Evolutionary conservation across 2,113 vertebrate species (phyloP).

Genomic region (Caranx ignobilis): DNA sequence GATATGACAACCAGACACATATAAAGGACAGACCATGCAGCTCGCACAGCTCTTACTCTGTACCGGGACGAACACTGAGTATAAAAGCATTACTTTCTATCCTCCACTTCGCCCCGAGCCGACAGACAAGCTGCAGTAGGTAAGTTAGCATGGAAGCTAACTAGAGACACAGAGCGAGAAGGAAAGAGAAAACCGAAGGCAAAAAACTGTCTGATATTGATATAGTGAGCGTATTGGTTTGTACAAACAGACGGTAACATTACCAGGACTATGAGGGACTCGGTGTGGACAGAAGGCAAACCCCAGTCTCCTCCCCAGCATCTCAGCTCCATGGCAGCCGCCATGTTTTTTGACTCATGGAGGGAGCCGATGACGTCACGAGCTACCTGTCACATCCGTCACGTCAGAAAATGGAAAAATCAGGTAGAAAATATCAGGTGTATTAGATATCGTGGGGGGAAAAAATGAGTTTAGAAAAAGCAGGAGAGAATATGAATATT

Average conservation of each 20-base stretch:
- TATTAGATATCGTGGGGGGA: no score
- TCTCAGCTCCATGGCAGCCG: constrained; percentile 91
- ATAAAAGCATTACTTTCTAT: neutral
- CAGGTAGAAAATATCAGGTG: neutral
- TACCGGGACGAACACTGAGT: neutral
- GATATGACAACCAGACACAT: constrained; percentile 11
- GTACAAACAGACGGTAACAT: constrained; percentile 40
- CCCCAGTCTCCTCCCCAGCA: constrained; percentile 97
- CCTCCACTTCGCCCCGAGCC: neutral
- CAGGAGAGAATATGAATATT: neutral
- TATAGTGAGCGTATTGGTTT: neutral
- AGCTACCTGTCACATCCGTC: neutral
- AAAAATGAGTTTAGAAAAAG: neutral
- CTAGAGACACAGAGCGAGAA: neutral
- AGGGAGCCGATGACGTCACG: constrained; percentile 66
- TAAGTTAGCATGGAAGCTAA: constrained; percentile 73
- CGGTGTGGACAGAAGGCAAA: constrained; percentile 92
- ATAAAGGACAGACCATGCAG: neutral
- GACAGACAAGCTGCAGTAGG: constrained; percentile 4
- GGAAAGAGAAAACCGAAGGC: neutral
- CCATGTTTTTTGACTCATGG: constrained; percentile 87
- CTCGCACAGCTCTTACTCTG: neutral
- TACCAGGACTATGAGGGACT: constrained; percentile 94
- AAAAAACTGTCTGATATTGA: neutral
- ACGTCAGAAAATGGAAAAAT: neutral